Percentiles rank a stretch among this genome's conserved stretches.
phyloP scores from a whole-genome alignment of 2,888 invertebrate genomes.

The Machimus atricapillus region DNA sequence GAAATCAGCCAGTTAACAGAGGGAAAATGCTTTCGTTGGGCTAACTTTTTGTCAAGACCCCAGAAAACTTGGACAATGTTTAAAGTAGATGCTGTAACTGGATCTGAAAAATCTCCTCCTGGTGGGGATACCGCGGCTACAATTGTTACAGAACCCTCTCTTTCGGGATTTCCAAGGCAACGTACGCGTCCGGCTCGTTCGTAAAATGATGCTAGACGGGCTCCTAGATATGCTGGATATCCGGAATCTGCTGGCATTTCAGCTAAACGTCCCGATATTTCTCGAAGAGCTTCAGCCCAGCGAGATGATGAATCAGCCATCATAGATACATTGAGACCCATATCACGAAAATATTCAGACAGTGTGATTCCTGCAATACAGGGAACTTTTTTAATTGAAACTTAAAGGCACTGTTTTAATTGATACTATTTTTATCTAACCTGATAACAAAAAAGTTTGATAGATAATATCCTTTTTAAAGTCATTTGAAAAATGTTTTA shows the following conservation, averaged over 20 bases:
- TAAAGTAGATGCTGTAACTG: constrained; percentile 97
- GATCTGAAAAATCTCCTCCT: constrained; percentile 99
- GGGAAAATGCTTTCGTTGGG: constrained; percentile 99
- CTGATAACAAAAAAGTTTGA: too few relatives aligned
- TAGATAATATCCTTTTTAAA: too few relatives aligned
- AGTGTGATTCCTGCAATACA: constrained; percentile 75
- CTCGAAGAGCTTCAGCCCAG: constrained; percentile 99
- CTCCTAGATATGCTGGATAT: constrained; percentile 98
- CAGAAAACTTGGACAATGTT: constrained; percentile 99
- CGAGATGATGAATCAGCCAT: constrained; percentile 99
- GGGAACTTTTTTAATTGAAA: background rate
- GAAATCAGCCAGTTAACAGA: constrained; percentile 99
- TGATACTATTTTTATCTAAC: too few relatives aligned
- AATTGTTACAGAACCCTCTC: constrained; percentile 98
- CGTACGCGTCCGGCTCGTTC: constrained; percentile 98
- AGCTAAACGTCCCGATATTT: constrained; percentile 97
- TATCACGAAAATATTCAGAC: constrained; percentile 97
- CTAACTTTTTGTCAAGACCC: constrained; percentile 98
- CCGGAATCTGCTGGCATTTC: constrained; percentile 99
- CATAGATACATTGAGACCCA: constrained; percentile 99
- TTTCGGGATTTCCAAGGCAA: constrained; percentile 94
- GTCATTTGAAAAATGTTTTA: constrained; percentile 47
- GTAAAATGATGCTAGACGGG: constrained; percentile 97
- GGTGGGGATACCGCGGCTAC: constrained; percentile 99
- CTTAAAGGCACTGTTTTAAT: background rate